phyloP scores from a whole-genome alignment of 2,113 vertebrate genomes.

The Tonatia bakeri region DNA sequence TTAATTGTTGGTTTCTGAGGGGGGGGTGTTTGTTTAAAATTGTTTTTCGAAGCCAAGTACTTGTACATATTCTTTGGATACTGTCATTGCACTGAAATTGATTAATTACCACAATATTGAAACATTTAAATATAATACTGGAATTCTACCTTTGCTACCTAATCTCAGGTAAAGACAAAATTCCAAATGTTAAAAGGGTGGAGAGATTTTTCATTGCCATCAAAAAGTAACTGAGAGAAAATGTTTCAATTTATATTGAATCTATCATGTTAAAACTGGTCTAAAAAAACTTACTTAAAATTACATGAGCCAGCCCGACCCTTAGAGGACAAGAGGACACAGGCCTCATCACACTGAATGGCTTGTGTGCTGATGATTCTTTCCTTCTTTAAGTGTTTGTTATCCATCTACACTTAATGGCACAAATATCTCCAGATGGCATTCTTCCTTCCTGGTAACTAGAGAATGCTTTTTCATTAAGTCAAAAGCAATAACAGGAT shows the following conservation, averaged over 20 bases:
- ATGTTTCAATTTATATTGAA: background rate
- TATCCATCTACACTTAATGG: background rate
- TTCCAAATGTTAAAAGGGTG: background rate
- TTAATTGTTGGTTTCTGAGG: background rate
- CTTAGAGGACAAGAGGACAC: background rate
- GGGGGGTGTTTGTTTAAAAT: background rate
- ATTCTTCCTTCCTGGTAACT: slow-evolving; percentile 4
- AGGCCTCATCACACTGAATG: background rate
- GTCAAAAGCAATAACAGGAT: background rate
- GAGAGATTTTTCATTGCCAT: background rate
- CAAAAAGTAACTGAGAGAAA: background rate
- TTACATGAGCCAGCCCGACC: background rate
- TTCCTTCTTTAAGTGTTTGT: background rate
- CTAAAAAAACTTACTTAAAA: background rate
- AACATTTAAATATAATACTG: background rate
- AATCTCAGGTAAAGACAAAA: slow-evolving; percentile 21
- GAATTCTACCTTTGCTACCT: background rate
- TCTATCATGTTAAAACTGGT: background rate
- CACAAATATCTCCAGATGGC: background rate
- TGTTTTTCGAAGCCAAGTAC: slow-evolving; percentile 1
- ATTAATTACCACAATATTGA: background rate
- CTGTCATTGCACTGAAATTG: background rate
- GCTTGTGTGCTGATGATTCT: too few relatives aligned
- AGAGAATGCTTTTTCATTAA: background rate
- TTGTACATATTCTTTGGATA: background rate